phyloP scores from a whole-genome alignment of 2,113 vertebrate species.

The Brachyhypopomus occidentalis region DNA sequence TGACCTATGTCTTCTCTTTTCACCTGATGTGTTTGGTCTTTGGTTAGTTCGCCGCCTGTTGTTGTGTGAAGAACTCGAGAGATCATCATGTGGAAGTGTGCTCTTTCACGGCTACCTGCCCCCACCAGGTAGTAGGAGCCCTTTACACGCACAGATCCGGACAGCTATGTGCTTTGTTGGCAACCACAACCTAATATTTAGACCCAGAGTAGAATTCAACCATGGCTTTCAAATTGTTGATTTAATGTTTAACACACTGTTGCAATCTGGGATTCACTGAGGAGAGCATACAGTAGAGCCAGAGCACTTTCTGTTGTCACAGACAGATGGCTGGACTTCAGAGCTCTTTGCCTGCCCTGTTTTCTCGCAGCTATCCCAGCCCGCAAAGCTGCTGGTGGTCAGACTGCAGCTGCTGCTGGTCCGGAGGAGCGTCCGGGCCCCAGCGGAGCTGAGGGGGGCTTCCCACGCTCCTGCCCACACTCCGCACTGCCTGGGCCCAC shows the following conservation, averaged over 20 bases:
- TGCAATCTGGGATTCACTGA: neutral
- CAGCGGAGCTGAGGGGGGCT: slow-evolving; percentile 75
- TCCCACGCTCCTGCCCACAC: slow-evolving; percentile 70
- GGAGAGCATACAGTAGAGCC: neutral
- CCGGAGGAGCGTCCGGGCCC: slow-evolving; percentile 76
- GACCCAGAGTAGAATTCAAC: no score
- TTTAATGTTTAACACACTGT: neutral
- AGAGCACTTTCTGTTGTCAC: neutral
- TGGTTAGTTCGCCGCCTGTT: slow-evolving; percentile 87
- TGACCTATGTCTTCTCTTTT: slow-evolving; percentile 3
- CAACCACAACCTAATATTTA: no score
- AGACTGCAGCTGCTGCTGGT: slow-evolving; percentile 58
- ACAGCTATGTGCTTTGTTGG: no score
- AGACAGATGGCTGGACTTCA: neutral
- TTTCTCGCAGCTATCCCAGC: slow-evolving; percentile 80
- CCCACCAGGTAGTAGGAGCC: slow-evolving; percentile 80
- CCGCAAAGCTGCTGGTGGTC: slow-evolving; percentile 67
- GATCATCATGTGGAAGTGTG: slow-evolving; percentile 96
- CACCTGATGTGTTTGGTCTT: slow-evolving; percentile 10
- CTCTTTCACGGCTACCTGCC: slow-evolving; percentile 97
- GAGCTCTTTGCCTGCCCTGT: neutral
- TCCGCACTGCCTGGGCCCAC: slow-evolving; percentile 74
- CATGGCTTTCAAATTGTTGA: no score
- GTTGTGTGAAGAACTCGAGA: slow-evolving; percentile 94
- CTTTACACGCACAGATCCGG: neutral